Evolutionary conservation across 2,797 vertebrate species (phyloP).

Genomic region (Bovichtus diacanthus): DNA sequence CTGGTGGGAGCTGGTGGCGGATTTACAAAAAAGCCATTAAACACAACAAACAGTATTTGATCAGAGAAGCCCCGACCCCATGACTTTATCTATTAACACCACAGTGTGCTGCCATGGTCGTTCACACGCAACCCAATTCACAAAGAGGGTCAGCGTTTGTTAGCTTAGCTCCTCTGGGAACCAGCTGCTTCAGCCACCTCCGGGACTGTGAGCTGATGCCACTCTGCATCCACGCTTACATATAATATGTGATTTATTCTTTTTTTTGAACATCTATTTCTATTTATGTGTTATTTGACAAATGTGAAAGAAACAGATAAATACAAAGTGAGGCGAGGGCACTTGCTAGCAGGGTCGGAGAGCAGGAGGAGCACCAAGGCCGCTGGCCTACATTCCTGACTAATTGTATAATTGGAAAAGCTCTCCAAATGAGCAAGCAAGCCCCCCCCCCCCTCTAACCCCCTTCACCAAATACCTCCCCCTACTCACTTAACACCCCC

Average conservation of each 20-base stretch:
- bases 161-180: constrained; percentile 35
- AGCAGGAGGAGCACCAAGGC: constrained; percentile 81
- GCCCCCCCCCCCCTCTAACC: constrained; percentile 61
- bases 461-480: constrained; percentile 61
- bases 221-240: not conserved
- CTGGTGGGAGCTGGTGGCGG: constrained; percentile 17
- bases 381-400: constrained; percentile 89
- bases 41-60: constrained; percentile 55
- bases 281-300: constrained; percentile 29
- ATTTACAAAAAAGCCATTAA: constrained; percentile 36
- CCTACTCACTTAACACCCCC: constrained; percentile 70
- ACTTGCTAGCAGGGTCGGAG: constrained; percentile 79
- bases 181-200: constrained; percentile 13
- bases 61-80: constrained; percentile 54
- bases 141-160: constrained; percentile 59
- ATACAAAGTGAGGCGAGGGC: constrained; percentile 55
- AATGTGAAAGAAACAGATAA: constrained; percentile 55
- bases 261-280: not conserved
- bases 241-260: not conserved
- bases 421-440: constrained; percentile 88
- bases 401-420: constrained; percentile 91
- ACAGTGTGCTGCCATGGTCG: constrained; percentile 32
- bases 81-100: constrained; percentile 68
- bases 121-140: constrained; percentile 67
- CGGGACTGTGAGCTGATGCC: not conserved